Conservation (phyloP, 1,140 invertebrate species). For the Tenebrio molitor region DNA sequence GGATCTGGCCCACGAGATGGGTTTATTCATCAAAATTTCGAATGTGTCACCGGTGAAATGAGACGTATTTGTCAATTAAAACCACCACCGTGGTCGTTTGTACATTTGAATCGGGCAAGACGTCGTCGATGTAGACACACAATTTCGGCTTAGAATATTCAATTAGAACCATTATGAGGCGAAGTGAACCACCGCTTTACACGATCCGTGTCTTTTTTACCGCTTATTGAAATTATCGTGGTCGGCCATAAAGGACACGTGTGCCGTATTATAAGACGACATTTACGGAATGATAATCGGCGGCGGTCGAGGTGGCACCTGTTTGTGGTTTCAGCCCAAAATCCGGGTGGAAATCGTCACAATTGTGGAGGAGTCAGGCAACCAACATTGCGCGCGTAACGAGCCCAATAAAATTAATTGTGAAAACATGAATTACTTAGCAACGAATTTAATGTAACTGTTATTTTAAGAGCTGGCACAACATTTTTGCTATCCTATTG, state of each 20-base stretch:
- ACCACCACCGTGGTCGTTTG: neutral
- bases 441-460: no score
- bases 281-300: constrained; percentile 20
- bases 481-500: no score
- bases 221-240: constrained; percentile 22
- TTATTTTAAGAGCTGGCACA: no score
- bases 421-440: no score
- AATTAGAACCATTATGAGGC: constrained; percentile 42
- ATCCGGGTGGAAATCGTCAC: neutral
- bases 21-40: constrained; percentile 30
- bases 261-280: constrained; percentile 7
- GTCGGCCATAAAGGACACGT: constrained; percentile 22
- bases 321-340: neutral
- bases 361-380: no score
- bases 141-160: constrained; percentile 42
- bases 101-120: constrained; percentile 16
- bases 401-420: no score
- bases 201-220: constrained; percentile 35
- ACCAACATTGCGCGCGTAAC: no score
- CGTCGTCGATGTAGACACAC: neutral
- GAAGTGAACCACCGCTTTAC: constrained; percentile 46
- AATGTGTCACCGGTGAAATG: constrained; percentile 27
- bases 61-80: constrained; percentile 32
- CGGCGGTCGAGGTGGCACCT: neutral
- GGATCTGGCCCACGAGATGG: constrained; percentile 24